These are phyloP conservation scores for Lethrus apterus DNA, from an alignment of 1,140 invertebrate genomes.

Conservation along the genomic window DNA sequence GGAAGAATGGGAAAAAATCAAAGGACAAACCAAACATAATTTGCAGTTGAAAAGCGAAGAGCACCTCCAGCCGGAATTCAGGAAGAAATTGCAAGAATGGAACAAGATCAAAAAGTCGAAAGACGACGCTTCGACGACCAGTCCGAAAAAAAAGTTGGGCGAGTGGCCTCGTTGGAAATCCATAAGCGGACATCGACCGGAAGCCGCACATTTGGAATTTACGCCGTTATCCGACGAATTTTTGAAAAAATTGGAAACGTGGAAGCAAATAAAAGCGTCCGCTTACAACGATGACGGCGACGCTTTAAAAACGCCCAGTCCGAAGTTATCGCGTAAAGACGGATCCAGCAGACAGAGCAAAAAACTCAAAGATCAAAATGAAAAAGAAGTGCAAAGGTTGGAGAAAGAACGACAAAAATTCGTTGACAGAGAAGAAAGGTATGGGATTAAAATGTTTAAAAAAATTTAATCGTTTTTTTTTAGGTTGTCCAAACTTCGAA, in stretches of 20 bases:
- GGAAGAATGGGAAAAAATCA: slow-evolving; percentile 41
- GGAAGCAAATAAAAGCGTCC: slow-evolving; percentile 55
- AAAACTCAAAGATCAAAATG: slow-evolving; percentile 26
- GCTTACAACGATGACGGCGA: slow-evolving; percentile 38
- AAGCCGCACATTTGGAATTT: slow-evolving; percentile 44
- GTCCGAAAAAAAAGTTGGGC: slow-evolving; percentile 6
- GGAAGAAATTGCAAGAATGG: slow-evolving; percentile 43
- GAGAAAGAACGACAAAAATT: slow-evolving; percentile 54
- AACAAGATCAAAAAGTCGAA: slow-evolving; percentile 6
- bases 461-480: slow-evolving; percentile 17
- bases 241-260: slow-evolving; percentile 59
- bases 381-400: slow-evolving; percentile 49
- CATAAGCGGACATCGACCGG: slow-evolving; percentile 40
- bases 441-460: neutral
- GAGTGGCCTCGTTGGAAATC: slow-evolving; percentile 67
- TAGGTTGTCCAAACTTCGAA: slow-evolving; percentile 54
- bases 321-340: slow-evolving; percentile 37
- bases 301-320: slow-evolving; percentile 36
- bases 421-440: slow-evolving; percentile 51
- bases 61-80: slow-evolving; percentile 65
- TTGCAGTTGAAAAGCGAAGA: slow-evolving; percentile 47
- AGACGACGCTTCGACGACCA: neutral
- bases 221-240: slow-evolving; percentile 60
- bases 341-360: slow-evolving; percentile 27
- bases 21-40: slow-evolving; percentile 27